These are phyloP conservation scores for Dromaius novaehollandiae DNA, from an alignment of 2,113 vertebrate genomes.

Conservation along the genomic window DNA sequence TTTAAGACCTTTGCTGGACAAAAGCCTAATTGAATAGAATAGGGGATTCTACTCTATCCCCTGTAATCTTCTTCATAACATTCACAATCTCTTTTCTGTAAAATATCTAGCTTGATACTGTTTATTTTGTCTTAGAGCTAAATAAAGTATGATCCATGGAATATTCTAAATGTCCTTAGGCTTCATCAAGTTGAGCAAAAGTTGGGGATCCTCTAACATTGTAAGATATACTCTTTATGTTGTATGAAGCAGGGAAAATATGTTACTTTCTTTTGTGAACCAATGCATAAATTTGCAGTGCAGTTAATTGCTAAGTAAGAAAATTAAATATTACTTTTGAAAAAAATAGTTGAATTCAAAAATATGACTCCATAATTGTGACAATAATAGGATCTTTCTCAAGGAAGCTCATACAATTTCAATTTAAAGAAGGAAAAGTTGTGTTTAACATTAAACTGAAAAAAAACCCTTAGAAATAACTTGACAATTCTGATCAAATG, in stretches of 20 bases:
- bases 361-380: neutral
- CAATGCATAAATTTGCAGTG: neutral
- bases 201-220: neutral
- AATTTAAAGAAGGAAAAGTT: neutral
- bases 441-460: neutral
- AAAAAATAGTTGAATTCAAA: neutral
- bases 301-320: neutral
- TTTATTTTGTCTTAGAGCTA: conserved; percentile 54
- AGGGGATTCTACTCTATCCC: neutral
- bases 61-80: conserved; percentile 33
- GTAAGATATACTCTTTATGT: neutral
- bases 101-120: conserved; percentile 18
- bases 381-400: neutral
- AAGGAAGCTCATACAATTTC: neutral
- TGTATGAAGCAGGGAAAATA: neutral
- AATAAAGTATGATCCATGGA: neutral
- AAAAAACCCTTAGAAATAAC: neutral
- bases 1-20: neutral
- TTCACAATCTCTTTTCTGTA: conserved; percentile 5
- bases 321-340: neutral
- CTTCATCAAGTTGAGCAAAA: neutral
- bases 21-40: conserved; percentile 41
- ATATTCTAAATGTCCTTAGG: neutral
- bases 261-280: neutral
- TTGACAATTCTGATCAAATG: neutral